Base-by-base conservation (phyloP, 2,113 vertebrate species). In the Abramis brama region DNA sequence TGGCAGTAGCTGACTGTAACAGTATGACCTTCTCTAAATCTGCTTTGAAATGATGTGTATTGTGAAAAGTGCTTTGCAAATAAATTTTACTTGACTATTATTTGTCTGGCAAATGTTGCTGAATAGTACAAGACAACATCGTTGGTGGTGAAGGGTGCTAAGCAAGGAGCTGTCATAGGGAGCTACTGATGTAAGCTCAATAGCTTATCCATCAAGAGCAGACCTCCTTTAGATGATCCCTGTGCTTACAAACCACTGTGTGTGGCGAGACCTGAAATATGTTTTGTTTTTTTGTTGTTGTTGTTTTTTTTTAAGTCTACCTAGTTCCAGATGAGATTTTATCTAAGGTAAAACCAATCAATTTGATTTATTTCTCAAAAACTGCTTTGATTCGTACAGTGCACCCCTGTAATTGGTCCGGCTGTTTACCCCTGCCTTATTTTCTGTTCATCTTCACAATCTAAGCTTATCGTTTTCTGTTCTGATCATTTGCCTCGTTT, bases 401-500 rank as follows among this genome's bases (percentile, higher is more conserved):
- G n/a, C n/a, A 43, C 27, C 19, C 10, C 13, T 73, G 30, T 73
- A 50, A 50, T 68, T 68, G 45, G 66, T 73, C 50, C 6, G 30
- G 8, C 21, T 73, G 68, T 83, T 71, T 55, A 57, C 43, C 39
- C 15, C 60, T 47, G 5, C 17, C 5, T 52, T 68, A 68, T 68
- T 43, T 59, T 57, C 27, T 73, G 30, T 2, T 23, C 66, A 73
- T 83, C 50, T 83, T 59, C 50, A 55, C 33, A 73, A 57, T n/a
- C 33, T 79, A 17, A 62, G 57, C 57, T 1, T 62, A 43, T 57
- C 50, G 15, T 73, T 83, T 55, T 83, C 81, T 30, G 43, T 82
- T 82, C 19, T n/a, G 33, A 73, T 83, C 66, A 57, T 73, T 83
- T 17, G 6, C 23, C 81, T 71, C 47, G 33, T 57, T 83, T 83